phyloP scores from a whole-genome alignment of 2,113 vertebrate genomes.

The Rhinoptilus africanus region DNA sequence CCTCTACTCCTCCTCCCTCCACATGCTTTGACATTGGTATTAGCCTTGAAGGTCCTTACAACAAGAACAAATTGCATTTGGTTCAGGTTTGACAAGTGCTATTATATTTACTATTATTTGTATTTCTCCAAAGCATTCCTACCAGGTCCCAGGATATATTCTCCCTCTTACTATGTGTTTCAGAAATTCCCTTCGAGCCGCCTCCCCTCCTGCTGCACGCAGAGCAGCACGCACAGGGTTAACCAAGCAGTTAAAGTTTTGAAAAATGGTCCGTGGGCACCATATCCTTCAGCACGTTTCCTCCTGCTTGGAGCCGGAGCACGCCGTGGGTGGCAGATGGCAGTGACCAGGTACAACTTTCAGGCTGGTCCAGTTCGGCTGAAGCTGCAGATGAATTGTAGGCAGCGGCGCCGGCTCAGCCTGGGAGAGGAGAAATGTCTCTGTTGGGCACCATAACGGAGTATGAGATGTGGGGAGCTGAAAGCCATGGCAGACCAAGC shows the following conservation, averaged over 20 bases:
- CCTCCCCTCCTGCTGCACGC: background rate
- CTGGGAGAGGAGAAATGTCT: rapidly evolving
- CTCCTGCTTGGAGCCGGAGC: rapidly evolving
- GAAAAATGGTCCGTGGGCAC: background rate
- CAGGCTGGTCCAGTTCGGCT: background rate
- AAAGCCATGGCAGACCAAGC: background rate
- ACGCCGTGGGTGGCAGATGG: background rate
- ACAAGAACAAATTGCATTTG: background rate
- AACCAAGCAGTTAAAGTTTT: background rate
- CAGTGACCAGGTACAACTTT: background rate
- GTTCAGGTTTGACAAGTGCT: background rate
- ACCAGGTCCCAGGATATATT: background rate
- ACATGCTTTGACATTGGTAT: background rate
- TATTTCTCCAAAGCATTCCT: background rate
- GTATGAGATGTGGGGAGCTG: background rate
- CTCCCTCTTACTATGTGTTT: rapidly evolving
- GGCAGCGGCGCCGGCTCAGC: background rate
- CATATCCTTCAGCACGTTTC: background rate
- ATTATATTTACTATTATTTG: background rate
- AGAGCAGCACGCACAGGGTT: background rate
- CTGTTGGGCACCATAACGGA: background rate
- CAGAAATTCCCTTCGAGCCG: rapidly evolving
- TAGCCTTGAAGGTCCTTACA: background rate
- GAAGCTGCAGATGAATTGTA: background rate
- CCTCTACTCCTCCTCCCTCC: background rate